Evolutionary conservation across 2,888 invertebrate species (phyloP), one percentile per base, ranked within the genome.

Genomic region (Boloria euphrosyne): DNA sequence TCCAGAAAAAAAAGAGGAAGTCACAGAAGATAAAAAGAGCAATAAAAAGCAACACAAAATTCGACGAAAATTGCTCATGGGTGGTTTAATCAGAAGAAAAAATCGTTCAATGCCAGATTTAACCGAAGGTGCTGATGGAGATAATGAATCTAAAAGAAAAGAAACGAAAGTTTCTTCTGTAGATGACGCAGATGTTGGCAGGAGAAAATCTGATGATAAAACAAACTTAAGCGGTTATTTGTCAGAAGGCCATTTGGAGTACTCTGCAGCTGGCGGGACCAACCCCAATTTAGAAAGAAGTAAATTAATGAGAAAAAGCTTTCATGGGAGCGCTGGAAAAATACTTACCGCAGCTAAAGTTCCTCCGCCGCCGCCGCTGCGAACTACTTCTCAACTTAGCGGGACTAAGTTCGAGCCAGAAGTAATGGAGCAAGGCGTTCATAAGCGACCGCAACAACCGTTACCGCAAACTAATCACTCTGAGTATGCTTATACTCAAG

Each of bases 21-120:
- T 94, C 49, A 93, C 93, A 13, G 86, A 95, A 80, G 96, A 96
- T 66, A 93, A 94, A 67, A 96, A 96, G 78, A 93, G 94, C 22
- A 95, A 95, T 59, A 97, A 97, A 80, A 98, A 98, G 74, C 97
- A 97, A 80, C 98, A 98, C 79, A 97, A 97, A 88, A 97, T 98
- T 54, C 92, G 97, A 38, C 93, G 97, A 77, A 97, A 97, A 84
- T 84, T 97, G 3, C 81, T 98, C 7, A 97, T 98, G 97, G 97
- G 97, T 14, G 97, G 97, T 2, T 88, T 98, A 62, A 97, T 98
- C 62, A 94, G 96, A 69, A 93, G 97, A 43, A 98, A 98, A 83
- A 98, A 98, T 80, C 93, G 97, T 73, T 97, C 97, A 64, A 97
- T 98, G 97, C 98, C 98, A 0, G 98, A 98, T 89, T 90, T 98